Evolutionary conservation across 2,113 vertebrate species (phyloP).

Genomic region (Sakesphorus luctuosus): DNA sequence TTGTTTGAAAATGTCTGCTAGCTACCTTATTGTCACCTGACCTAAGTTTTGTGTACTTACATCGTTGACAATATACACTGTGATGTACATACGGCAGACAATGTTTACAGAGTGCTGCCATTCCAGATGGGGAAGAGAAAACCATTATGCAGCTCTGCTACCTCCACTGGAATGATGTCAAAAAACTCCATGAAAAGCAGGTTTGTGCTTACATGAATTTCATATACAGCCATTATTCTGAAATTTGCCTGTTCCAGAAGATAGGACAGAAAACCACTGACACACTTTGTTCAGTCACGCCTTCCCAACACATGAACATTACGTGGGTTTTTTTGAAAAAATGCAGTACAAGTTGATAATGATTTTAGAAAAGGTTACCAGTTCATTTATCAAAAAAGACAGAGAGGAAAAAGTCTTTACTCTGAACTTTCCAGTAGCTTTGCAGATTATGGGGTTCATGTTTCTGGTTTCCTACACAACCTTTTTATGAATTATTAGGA

Average conservation of each 20-base stretch:
- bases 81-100: background rate
- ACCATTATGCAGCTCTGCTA: background rate
- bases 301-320: background rate
- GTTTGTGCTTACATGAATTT: background rate
- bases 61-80: background rate
- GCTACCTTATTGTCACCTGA: background rate
- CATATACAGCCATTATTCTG: background rate
- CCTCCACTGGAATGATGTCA: background rate
- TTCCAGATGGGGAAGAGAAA: background rate
- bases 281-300: background rate
- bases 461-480: background rate
- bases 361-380: background rate
- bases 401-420: background rate
- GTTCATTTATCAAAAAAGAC: background rate
- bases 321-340: background rate
- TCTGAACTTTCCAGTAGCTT: background rate
- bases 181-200: background rate
- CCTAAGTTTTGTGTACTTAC: background rate
- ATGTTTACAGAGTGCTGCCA: accelerated
- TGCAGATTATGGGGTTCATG: background rate
- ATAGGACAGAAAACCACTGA: background rate
- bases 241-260: background rate
- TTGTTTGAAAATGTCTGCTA: background rate
- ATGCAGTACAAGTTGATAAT: background rate
- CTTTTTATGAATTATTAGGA: background rate